A percentile compares a stretch with the other conserved stretches of the same genome.
Evolutionary conservation across 2,797 vertebrate genomes (phyloP).

Genomic region (Macrochelys suwanniensis): DNA sequence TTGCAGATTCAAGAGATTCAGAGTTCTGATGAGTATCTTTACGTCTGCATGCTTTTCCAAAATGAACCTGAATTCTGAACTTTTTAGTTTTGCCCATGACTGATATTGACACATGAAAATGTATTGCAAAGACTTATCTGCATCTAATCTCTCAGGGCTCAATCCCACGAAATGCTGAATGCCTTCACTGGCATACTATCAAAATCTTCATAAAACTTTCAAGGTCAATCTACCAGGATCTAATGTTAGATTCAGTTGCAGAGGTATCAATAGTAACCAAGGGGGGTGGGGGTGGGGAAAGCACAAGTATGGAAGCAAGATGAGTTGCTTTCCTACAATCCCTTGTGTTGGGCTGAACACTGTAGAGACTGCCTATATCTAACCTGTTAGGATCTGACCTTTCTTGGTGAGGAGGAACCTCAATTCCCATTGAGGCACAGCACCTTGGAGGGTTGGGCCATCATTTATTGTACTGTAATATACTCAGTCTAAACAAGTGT

Average conservation of each 20-base stretch:
- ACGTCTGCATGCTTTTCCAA: not conserved
- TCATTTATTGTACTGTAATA: not conserved
- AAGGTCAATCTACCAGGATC: not conserved
- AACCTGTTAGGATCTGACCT: not conserved
- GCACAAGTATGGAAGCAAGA: not conserved
- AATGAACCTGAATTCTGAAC: not conserved
- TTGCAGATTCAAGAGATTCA: not conserved
- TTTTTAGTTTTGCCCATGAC: not conserved
- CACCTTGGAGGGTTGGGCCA: not conserved
- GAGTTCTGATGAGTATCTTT: not conserved
- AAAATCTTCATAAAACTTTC: not conserved
- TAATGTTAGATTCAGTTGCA: rapidly evolving
- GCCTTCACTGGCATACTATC: not conserved
- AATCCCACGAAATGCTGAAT: not conserved
- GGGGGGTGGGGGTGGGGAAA: too few relatives aligned
- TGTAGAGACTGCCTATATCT: not conserved
- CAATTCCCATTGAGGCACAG: not conserved
- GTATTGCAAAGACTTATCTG: not conserved
- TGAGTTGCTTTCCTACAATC: not conserved
- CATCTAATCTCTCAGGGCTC: not conserved
- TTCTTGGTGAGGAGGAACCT: rapidly evolving
- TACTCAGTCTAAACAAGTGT: not conserved
- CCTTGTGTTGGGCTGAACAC: rapidly evolving
- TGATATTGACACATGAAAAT: not conserved
- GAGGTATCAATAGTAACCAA: not conserved